A percentile compares a stretch with the other conserved stretches of the same genome.
Evolutionary conservation across 2,113 vertebrate genomes (phyloP).

Genomic region (Pungitius pungitius): DNA sequence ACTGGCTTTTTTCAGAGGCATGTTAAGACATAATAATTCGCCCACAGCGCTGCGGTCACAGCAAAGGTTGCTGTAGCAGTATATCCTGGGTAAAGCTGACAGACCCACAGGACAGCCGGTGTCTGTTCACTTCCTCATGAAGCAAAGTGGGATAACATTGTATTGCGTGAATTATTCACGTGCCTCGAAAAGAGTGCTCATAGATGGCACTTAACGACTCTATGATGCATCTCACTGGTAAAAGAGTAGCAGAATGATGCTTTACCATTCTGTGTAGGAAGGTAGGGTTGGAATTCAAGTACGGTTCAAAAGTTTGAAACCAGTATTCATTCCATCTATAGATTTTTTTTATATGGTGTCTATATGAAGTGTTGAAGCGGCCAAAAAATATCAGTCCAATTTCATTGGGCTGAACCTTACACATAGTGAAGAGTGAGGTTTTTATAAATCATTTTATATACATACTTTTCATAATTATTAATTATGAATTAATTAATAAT

Average conservation of each 20-base stretch:
- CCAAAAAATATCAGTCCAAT: neutral
- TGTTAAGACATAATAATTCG: constrained; percentile 28
- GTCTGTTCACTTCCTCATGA: constrained; percentile 23
- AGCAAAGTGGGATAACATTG: constrained; percentile 4
- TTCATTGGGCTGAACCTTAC: neutral
- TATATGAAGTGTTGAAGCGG: neutral
- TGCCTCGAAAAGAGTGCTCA: neutral
- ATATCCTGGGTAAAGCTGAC: constrained; percentile 23
- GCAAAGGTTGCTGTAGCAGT: neutral
- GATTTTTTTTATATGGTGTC: neutral
- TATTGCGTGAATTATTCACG: constrained; percentile 31
- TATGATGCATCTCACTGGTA: neutral
- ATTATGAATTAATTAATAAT: too few species aligned
- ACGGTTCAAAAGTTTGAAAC: neutral
- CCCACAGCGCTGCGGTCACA: neutral
- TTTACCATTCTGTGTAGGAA: neutral
- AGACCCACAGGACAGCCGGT: neutral
- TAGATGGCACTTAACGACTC: neutral
- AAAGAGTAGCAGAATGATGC: neutral
- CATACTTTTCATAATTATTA: neutral
- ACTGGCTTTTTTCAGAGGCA: neutral
- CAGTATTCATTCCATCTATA: neutral
- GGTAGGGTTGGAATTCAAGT: neutral
- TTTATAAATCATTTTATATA: neutral
- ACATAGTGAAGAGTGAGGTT: neutral